These are phyloP conservation scores for Polyodon spathula DNA, from an alignment of 2,113 vertebrate genomes.

Conservation along the genomic window DNA sequence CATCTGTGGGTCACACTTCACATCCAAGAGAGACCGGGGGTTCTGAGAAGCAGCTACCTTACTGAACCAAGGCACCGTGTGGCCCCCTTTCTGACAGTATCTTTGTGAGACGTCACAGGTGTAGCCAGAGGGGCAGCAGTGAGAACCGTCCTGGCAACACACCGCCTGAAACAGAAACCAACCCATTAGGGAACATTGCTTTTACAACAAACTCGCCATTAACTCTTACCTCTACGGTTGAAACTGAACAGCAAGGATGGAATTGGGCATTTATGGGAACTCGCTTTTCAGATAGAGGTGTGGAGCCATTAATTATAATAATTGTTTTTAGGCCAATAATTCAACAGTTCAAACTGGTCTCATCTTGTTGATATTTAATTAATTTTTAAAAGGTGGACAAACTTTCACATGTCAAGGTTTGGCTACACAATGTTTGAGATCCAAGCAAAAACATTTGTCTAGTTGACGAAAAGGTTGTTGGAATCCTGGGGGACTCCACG, in stretches of 20 bases:
- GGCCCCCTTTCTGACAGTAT: slow-evolving; percentile 36
- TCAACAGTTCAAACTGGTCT: no score
- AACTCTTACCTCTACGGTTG: neutral
- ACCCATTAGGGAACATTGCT: neutral
- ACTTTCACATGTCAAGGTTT: no score
- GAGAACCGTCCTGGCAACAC: slow-evolving; percentile 49
- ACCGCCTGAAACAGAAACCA: slow-evolving; percentile 36
- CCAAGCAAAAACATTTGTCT: neutral
- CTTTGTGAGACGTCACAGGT: slow-evolving; percentile 37
- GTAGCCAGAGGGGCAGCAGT: slow-evolving; percentile 56
- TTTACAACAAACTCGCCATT: neutral
- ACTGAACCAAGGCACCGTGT: slow-evolving; percentile 38
- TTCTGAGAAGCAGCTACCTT: slow-evolving; percentile 33
- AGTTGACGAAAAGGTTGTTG: neutral
- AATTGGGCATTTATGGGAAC: no score
- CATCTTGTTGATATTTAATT: no score
- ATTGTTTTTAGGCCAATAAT: no score
- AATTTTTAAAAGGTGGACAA: no score
- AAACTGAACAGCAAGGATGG: neutral
- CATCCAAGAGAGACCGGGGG: slow-evolving; percentile 12
- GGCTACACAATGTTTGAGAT: neutral
- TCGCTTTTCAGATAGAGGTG: no score
- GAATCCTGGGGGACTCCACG: neutral
- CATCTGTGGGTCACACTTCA: slow-evolving; percentile 52
- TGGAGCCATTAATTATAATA: no score